Base-by-base conservation (phyloP, 2,888 invertebrate genomes). In the Lordiphosa fenestrarum region DNA sequence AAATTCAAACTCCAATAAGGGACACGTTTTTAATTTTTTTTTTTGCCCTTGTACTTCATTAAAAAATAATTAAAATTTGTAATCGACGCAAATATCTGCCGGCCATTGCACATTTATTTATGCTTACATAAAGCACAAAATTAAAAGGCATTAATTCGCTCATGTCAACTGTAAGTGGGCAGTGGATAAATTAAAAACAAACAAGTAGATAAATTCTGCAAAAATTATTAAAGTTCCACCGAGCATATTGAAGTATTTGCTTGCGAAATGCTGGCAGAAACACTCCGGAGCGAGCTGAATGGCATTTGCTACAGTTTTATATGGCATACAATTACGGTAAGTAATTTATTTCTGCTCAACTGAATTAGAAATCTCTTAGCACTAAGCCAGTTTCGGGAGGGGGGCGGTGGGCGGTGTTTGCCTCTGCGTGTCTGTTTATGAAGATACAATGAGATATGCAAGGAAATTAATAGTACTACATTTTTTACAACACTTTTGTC, bases 291-390 rank as follows among this genome's bases (percentile, higher is more conserved):
- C 33, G 33, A 63, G 50, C 50, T 47, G 66, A 56, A 57, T 66
- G 66, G 46, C 50, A 38, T 65, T 65, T 50, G 56, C 69, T 82
- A 72, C 74, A 72, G 74, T 81, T 81, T 81, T 78, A 78, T 78
- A 81, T 80, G 80, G 73, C 68, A 68, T 77, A 74, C 77, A 84
- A 82, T 84, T 80, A 77, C 80, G 74, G 82, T 77, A 84, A 84
- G 77, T 80, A 84, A 82, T 84, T 84, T 84, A 84, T 84, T 77
- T 84, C 80, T 75, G 82, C 84, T 83, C 77, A 82, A 80, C 80
- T 84, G 77, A 82, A 80, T 78, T 80, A 82, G 75, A 82, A 83
- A 83, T 76, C 81, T 82, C 78, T 80, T 78, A 77, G 70, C 77
- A 78, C 77, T 78, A 78, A 78, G 77, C 77, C 77, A 78, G 81